Evolutionary conservation across 2,113 vertebrate species (phyloP), one percentile per base, ranked within the genome.

Genomic region (Leuciscus idus): DNA sequence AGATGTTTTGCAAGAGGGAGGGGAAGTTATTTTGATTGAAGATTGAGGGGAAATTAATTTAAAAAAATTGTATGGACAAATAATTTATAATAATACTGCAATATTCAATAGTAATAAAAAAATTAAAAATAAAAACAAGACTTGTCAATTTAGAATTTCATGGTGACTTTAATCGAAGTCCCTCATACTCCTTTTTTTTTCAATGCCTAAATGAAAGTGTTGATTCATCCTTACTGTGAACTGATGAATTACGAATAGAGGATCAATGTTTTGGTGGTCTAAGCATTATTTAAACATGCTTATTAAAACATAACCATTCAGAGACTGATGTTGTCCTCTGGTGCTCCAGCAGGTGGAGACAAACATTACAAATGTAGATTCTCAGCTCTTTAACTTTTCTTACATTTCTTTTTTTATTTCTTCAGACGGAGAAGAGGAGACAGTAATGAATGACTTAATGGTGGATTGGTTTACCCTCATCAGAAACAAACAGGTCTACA

Each of bases 381-480:
- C 11, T 75, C 12, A 48, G 12, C 23, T 48, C 72, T 26, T 17
- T 48, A 36, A 21, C 3, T 4, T 33, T 36, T 33, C 19, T 79
- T 70, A 6, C 13, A 50, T 75, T 28, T 74, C 23, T 66, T 8
- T 19, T 8, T 28, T 48, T 83, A 33, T 59, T 82, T 39, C 75
- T 85, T 28, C 91, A 99, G 98, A 97, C 2, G 96, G 94, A 2
- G 90, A 95, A 0, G 98, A 99, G 83, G 97, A 99, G 7, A 86
- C 91, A 11, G 89, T 97, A 87, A 97, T 90, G 91, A 92, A 95
- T 30, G 93, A 92, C 28, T 84, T 95, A 62, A 95, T 99, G 97
- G 96, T 96, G 72, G 97, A 97, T 7, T 99, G 98, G 98, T 99
- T 99, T 94, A 96, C 86, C 90, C 94, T 99, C 78, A 98, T 99